A percentile compares a stretch with the other conserved stretches of the same genome.
These are phyloP conservation scores for Hydra vulgaris DNA, from an alignment of 30 jellyfish, hydroid and myxozoan species.

Conservation along the genomic window DNA sequence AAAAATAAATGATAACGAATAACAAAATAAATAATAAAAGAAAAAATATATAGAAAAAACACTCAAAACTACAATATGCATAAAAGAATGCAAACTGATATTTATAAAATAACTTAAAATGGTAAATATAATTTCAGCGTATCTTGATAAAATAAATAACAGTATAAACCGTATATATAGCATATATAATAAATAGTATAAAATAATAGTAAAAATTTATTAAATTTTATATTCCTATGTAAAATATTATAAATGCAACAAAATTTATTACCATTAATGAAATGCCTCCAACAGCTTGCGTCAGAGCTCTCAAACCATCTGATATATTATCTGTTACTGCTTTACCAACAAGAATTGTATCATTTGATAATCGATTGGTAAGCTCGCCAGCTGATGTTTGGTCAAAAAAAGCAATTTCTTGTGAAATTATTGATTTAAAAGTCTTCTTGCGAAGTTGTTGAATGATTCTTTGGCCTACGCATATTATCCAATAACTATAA, in stretches of 20 bases:
- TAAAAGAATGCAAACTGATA: no score
- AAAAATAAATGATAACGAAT: no score
- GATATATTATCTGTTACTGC: slow-evolving; percentile 94
- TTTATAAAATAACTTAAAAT: no score
- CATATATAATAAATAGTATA: no score
- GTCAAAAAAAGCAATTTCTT: slow-evolving; percentile 95
- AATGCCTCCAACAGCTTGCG: slow-evolving; percentile 92
- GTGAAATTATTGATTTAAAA: slow-evolving; percentile 59
- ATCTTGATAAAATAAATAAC: no score
- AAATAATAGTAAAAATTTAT: no score
- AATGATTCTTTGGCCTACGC: slow-evolving; percentile 84
- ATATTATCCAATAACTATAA: not conserved
- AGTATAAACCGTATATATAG: no score
- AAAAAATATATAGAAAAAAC: not conserved
- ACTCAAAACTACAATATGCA: no score
- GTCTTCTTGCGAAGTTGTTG: slow-evolving; percentile 62
- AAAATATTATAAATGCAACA: not conserved
- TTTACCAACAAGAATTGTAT: slow-evolving; percentile 86
- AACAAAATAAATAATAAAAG: not conserved
- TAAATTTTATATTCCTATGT: no score
- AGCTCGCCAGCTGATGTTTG: slow-evolving; percentile 93
- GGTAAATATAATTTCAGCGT: no score
- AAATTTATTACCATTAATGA: slow-evolving; percentile 86
- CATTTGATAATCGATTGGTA: slow-evolving; percentile 81
- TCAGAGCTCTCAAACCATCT: slow-evolving; percentile 83